Evolutionary conservation across 2,888 invertebrate species (phyloP).

Genomic region (Lobophora halterata): DNA sequence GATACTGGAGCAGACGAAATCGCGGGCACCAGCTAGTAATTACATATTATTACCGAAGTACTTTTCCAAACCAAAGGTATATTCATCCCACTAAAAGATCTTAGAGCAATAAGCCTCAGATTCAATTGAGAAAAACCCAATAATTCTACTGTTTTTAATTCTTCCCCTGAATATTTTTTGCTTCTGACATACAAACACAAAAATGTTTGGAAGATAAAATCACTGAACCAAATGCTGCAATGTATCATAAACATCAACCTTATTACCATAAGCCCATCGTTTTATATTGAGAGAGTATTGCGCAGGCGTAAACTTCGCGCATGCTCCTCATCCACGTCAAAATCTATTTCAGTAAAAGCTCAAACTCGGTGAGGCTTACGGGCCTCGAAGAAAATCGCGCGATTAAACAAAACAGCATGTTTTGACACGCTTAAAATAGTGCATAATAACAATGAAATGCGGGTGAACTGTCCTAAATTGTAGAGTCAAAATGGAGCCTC

Average conservation of each 20-base stretch:
- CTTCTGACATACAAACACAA: constrained; percentile 2
- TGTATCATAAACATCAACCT: constrained; percentile 2
- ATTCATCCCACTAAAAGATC: no score
- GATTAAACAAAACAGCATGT: constrained; percentile 26
- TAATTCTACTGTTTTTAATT: no score
- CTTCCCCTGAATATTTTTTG: background rate
- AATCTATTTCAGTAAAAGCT: constrained; percentile 69
- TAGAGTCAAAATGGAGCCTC: constrained; percentile 82
- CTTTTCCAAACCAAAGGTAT: no score
- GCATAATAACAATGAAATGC: constrained; percentile 55
- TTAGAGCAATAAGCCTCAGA: no score
- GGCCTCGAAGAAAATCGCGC: constrained; percentile 13
- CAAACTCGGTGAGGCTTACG: constrained; percentile 26
- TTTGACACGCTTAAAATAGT: background rate
- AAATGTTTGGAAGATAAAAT: no score
- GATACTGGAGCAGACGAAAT: no score
- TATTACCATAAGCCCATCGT: background rate
- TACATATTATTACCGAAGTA: no score
- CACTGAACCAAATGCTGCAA: constrained; percentile 7
- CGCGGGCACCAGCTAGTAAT: no score
- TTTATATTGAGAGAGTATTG: constrained; percentile 4
- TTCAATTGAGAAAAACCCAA: no score
- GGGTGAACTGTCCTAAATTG: constrained; percentile 64
- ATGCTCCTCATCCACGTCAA: constrained; percentile 64
- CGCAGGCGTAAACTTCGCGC: constrained; percentile 60